These are phyloP conservation scores for Drosophila borborema DNA, from an alignment of 2,888 invertebrate genomes.

Conservation along the genomic window DNA sequence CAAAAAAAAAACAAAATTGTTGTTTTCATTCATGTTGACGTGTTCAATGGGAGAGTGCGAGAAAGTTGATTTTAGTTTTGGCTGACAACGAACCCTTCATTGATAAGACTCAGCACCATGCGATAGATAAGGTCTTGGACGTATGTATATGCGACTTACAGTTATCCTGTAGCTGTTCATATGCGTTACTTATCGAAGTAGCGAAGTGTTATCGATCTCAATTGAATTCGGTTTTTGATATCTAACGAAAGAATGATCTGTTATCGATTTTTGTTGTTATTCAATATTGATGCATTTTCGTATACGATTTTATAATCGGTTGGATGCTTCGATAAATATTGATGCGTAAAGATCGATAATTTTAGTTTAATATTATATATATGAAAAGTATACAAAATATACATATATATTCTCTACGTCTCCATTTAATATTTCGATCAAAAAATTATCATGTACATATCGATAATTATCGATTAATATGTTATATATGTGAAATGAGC, in stretches of 20 bases:
- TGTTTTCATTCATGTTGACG: neutral
- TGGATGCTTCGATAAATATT: neutral
- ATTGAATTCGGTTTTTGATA: too few relatives aligned
- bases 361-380: neutral
- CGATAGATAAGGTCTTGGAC: neutral
- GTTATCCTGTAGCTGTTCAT: neutral
- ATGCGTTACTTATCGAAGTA: too few relatives aligned
- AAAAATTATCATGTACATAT: neutral
- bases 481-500: neutral
- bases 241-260: too few relatives aligned
- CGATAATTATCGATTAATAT: neutral
- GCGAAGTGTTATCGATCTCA: too few relatives aligned
- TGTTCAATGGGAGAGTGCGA: neutral
- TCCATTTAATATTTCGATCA: neutral
- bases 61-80: neutral
- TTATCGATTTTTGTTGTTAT: too few relatives aligned
- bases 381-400: too few relatives aligned
- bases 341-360: neutral
- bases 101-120: neutral
- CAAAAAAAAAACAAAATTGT: conserved; percentile 28
- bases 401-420: neutral
- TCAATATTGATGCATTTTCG: neutral
- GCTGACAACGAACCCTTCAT: conserved; percentile 5
- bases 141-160: neutral
- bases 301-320: too few relatives aligned